Evolutionary conservation across 2,797 vertebrate species (phyloP).

Genomic region (Carapus acus): DNA sequence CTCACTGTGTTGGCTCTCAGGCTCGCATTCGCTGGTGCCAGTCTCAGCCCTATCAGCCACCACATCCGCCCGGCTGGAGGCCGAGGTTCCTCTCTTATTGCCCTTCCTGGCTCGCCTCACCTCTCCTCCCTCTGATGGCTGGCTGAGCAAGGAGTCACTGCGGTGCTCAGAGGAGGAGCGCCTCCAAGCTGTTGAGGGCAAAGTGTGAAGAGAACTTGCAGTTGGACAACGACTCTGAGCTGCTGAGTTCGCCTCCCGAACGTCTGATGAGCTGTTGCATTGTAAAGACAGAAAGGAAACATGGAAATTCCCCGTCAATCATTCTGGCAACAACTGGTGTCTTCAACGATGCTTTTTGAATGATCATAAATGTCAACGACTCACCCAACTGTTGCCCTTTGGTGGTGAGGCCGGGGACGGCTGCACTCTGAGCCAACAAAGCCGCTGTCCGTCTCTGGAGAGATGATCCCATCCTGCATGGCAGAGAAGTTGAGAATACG

Average conservation of each 20-base stretch:
- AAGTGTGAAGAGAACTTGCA: conserved; percentile 12
- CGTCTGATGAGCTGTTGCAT: too few relatives aligned
- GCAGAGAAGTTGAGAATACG: too few relatives aligned
- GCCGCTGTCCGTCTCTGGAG: conserved; percentile 91
- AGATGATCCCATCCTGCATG: conserved; percentile 86
- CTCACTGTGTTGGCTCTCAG: conserved; percentile 49
- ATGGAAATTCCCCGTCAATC: too few relatives aligned
- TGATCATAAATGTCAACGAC: too few relatives aligned
- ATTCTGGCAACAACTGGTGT: too few relatives aligned
- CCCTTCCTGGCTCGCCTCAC: conserved; percentile 17
- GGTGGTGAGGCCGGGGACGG: conserved; percentile 70
- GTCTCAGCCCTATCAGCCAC: too few relatives aligned
- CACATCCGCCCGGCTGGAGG: conserved; percentile 39
- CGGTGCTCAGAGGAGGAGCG: not conserved
- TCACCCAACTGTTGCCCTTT: conserved; percentile 62
- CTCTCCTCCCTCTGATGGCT: conserved; percentile 1
- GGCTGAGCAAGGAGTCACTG: not conserved
- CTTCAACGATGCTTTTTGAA: too few relatives aligned
- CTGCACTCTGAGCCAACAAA: conserved; percentile 90
- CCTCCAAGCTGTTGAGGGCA: conserved; percentile 9
- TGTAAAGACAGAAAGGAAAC: too few relatives aligned
- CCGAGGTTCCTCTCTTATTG: conserved; percentile 28
- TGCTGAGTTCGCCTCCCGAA: too few relatives aligned
- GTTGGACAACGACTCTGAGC: conserved; percentile 11
- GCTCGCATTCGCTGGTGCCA: conserved; percentile 51